Conservation (phyloP, 2,888 invertebrate genomes). For the Ptychoptera contaminata region DNA sequence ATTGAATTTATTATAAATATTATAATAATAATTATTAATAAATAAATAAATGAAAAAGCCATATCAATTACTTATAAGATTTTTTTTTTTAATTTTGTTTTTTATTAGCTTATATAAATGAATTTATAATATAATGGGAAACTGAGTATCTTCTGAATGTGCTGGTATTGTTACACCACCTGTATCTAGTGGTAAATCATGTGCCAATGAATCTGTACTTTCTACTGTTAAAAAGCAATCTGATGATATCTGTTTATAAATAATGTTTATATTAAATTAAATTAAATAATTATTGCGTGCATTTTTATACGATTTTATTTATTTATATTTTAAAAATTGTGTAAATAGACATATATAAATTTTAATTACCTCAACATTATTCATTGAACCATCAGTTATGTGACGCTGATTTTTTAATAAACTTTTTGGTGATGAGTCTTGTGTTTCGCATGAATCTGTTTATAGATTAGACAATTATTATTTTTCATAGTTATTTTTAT, state of each 20-base stretch:
- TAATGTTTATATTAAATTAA: background rate
- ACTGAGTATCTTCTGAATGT: conserved; percentile 26
- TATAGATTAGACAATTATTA: background rate
- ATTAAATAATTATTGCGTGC: background rate
- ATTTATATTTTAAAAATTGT: background rate
- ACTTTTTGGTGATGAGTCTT: conserved; percentile 14
- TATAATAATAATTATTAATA: too few species aligned
- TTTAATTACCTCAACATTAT: conserved; percentile 18
- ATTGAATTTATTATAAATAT: too few species aligned
- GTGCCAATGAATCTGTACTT: conserved; percentile 25
- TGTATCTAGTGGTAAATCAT: conserved; percentile 24
- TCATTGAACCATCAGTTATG: conserved; percentile 11
- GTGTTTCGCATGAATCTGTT: conserved; percentile 19
- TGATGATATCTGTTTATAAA: conserved; percentile 18
- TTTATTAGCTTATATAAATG: too few species aligned
- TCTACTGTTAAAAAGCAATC: conserved; percentile 26
- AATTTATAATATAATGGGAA: conserved; percentile 14
- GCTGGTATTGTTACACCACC: conserved; percentile 29
- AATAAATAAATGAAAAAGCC: too few species aligned
- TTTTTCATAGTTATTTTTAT: background rate
- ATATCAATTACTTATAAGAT: too few species aligned
- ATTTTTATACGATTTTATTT: too few species aligned
- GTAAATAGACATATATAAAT: background rate
- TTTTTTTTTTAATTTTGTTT: too few species aligned
- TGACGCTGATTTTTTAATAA: conserved; percentile 11